A percentile compares a stretch with the other conserved stretches of the same genome.
phyloP scores from a whole-genome alignment of 2,113 vertebrate species.

The Datnioides undecimradiatus region DNA sequence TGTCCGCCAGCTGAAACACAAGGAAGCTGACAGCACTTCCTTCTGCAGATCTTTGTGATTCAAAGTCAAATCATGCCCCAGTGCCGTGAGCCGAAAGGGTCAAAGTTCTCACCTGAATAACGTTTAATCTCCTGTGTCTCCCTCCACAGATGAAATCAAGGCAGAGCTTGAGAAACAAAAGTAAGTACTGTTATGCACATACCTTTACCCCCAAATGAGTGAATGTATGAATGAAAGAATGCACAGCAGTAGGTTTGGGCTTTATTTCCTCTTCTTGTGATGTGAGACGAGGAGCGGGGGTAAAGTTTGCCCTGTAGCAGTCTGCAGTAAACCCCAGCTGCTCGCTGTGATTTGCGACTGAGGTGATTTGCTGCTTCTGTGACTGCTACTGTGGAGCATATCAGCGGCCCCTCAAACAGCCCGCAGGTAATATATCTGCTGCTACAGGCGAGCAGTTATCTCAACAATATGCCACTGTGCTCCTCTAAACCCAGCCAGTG shows the following conservation, averaged over 20 bases:
- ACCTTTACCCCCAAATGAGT: background rate
- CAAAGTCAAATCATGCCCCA: background rate
- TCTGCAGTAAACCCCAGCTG: background rate
- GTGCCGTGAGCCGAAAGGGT: conserved; percentile 11
- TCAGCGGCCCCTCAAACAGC: conserved; percentile 6
- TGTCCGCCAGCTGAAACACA: background rate
- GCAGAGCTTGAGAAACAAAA: conserved; percentile 91
- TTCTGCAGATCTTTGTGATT: background rate
- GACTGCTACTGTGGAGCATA: background rate
- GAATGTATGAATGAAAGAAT: background rate
- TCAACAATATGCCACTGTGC: background rate
- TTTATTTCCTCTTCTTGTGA: background rate
- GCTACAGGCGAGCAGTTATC: background rate
- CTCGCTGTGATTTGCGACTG: conserved; percentile 28
- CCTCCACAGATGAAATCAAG: conserved; percentile 93
- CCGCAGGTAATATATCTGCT: background rate
- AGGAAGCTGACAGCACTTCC: background rate
- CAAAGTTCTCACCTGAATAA: conserved; percentile 33
- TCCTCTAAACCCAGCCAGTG: background rate
- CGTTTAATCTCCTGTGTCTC: conserved; percentile 61
- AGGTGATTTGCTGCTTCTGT: conserved; percentile 17
- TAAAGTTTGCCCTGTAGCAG: conserved; percentile 15
- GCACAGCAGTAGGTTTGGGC: background rate
- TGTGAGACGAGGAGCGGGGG: background rate
- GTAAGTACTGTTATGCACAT: conserved; percentile 78